Evolutionary conservation across 2,888 invertebrate species (phyloP), one percentile per base, ranked within the genome.

Genomic region (Venustoraphidia nigricollis): DNA sequence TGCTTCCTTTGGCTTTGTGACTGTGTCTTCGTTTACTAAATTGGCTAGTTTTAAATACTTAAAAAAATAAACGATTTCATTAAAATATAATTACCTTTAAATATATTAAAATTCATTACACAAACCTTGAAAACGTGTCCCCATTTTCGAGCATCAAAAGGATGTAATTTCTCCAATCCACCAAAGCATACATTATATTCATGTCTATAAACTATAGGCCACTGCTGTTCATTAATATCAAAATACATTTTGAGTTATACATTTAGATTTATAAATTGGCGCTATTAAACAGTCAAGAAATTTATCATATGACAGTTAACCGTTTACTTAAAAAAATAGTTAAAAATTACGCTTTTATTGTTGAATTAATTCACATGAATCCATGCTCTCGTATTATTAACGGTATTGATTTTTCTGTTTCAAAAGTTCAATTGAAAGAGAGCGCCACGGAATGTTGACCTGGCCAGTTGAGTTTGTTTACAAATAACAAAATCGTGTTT

Each of bases 81-180:
- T n/a, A 27, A 35, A 34, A 27, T 38, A 27, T 6, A 27, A 5
- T 27, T 27, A 6, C 6, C 27, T 27, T 27, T 27, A 27, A 27
- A 6, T 27, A 6, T 10, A 17, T 9, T 42, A 9, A 2, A 11
- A 27, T 39, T 3, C 1, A 27, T 38, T 47, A 34, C 34, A 51
- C 55, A 52, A 65, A 82, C 83, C 70, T 77, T 68, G 56, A 79
- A 75, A 54, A 92, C 77, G 60, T 83, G 77, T 51, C 80, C 79
- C 81, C 92, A 92, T 71, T 93, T 93, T 53, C 78, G 77, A 1
- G 91, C 77, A 71, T 93, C 92, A 63, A 93, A 92, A 0, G 90
- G 81, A 68, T 93, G 92, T 10, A 88, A 70, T 62, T 79, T 86
- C 63, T 93, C 88, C 50, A 93, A 67, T 10, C 90, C 89, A 59